Evolutionary conservation across 1,140 invertebrate genomes (phyloP), one percentile per base, ranked within the genome.

Genomic region (Hermatobates lingyangjiaoensis): DNA sequence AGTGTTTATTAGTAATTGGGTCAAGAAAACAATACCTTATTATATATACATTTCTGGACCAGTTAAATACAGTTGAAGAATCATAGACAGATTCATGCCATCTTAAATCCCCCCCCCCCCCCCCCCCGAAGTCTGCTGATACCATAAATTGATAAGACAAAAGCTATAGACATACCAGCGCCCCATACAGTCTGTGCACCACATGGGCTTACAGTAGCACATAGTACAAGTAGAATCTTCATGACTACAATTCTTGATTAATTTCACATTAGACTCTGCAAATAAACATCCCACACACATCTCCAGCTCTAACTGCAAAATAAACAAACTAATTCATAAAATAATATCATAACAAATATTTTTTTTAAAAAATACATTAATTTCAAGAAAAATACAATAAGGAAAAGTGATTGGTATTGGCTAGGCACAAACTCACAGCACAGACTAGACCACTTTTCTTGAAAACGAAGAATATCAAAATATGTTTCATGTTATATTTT

Each of bases 271-370:
- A 1, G 88, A 78, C 30, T 63, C 62, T 40, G 71, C 74, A 63
- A 84, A 76, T 80, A 90, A 87, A 61, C 90, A 94, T 3, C 87
- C 88, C 57, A 91, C 84, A 61, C 90, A 93, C 26, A 75, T 70
- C 48, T 89, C 84, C 28, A 81, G 62, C 39, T 55, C 44, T 20
- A 34, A 23, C 52, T 48, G 20, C 0, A 42, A 34, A 50, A 20
- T 28, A 38, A 50, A 24, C 2, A 2, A 21, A 49, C 23, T 34
- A 10, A 3, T 23, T 34, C 20, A 2, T 25, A 27, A 25, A 18
- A 3, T 30, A 48, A 48, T n/a, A n/a, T 48, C 7, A 45, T 45
- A 45, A 21, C 12, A 14, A 14, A n/a, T n/a, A n/a, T 15, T 10
- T 54, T 84, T 81, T 81, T 86, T 61, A 57, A 65, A 64, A 57